A percentile compares a stretch with the other conserved stretches of the same genome.
Conservation (phyloP, 2,797 vertebrate species). For the Fistularia tabacaria region DNA sequence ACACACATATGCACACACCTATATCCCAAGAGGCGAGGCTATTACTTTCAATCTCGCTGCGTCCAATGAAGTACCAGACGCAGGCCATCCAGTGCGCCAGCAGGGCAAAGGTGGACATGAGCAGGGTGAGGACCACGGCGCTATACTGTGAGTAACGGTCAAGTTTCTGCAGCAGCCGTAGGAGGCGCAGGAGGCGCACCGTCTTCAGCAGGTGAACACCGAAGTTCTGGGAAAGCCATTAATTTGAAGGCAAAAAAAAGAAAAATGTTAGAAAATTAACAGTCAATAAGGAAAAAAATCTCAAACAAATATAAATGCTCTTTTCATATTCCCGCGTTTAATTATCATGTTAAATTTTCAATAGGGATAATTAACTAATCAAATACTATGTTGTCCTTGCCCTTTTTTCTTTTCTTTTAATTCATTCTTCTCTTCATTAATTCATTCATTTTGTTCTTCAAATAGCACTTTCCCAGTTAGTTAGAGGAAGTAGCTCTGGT, state of each 20-base stretch:
- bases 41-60: conserved; percentile 85
- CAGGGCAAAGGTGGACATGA: conserved; percentile 93
- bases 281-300: too few relatives aligned
- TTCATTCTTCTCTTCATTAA: too few relatives aligned
- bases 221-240: conserved; percentile 70
- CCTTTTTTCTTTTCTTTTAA: too few relatives aligned
- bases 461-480: too few relatives aligned
- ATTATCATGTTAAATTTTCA: too few relatives aligned
- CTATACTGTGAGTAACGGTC: conserved; percentile 97
- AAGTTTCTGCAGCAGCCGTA: conserved; percentile 93
- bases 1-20: conserved; percentile 40
- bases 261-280: background rate
- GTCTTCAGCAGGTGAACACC: conserved; percentile 94
- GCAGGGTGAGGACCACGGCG: conserved; percentile 90
- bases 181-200: conserved; percentile 85
- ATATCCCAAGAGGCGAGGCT: conserved; percentile 64
- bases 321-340: too few relatives aligned
- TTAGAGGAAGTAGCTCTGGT: too few relatives aligned
- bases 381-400: too few relatives aligned
- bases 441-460: too few relatives aligned
- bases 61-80: conserved; percentile 93
- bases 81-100: conserved; percentile 98
- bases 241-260: background rate
- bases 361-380: too few relatives aligned
- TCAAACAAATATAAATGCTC: too few relatives aligned